phyloP scores from a whole-genome alignment of 2,888 invertebrate species.

The Agonopterix arenella region DNA sequence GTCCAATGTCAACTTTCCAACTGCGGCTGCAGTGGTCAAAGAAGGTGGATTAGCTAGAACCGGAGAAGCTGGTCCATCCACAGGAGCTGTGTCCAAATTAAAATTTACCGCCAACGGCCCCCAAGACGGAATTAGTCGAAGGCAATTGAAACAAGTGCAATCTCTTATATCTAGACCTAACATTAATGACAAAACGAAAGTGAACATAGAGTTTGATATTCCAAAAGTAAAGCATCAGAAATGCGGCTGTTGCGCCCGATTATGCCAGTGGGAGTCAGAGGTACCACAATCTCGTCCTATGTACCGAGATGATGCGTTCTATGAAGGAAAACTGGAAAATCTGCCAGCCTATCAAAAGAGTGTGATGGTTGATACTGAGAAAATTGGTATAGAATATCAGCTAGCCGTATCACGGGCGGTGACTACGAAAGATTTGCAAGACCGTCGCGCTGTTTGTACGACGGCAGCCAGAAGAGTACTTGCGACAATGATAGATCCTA shows the following conservation, averaged over 20 bases:
- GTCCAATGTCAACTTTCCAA: conserved; percentile 34
- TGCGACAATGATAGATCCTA: conserved; percentile 65
- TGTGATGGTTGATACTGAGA: conserved; percentile 39
- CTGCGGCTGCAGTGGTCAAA: conserved; percentile 19
- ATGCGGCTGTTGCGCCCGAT: conserved; percentile 33
- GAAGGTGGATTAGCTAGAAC: neutral
- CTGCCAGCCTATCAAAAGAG: conserved; percentile 53
- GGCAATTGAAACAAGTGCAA: conserved; percentile 18
- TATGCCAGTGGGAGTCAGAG: conserved; percentile 45
- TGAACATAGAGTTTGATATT: conserved; percentile 27
- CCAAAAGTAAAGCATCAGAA: conserved; percentile 21
- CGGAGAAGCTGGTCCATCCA: conserved; percentile 38
- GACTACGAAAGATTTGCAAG: conserved; percentile 51
- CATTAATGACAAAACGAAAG: conserved; percentile 24
- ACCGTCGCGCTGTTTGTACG: conserved; percentile 52
- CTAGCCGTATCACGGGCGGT: conserved; percentile 62
- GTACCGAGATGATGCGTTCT: conserved; percentile 68
- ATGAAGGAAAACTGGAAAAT: conserved; percentile 47
- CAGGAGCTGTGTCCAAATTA: conserved; percentile 37
- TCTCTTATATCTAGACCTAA: conserved; percentile 48
- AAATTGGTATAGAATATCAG: conserved; percentile 64
- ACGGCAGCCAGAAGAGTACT: conserved; percentile 59
- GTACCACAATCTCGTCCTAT: conserved; percentile 53
- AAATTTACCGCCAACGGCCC: conserved; percentile 44
- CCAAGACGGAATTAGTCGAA: conserved; percentile 17